These are phyloP conservation scores for Cercopithecus mona DNA, from an alignment of 2,113 vertebrate genomes.

Conservation along the genomic window DNA sequence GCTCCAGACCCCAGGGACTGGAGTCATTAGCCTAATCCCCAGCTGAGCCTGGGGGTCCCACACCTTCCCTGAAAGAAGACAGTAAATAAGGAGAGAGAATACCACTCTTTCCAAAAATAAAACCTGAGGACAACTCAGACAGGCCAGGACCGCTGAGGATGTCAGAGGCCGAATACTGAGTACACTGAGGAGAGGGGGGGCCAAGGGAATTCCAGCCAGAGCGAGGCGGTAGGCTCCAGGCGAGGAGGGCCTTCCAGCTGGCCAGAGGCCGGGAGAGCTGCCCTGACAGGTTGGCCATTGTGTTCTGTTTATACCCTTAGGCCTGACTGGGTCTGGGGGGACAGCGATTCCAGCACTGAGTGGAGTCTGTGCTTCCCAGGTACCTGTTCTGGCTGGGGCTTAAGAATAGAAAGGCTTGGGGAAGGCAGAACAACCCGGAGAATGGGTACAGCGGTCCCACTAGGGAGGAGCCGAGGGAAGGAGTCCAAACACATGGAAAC, in stretches of 20 bases:
- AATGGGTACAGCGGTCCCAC: neutral
- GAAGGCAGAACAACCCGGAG: slow-evolving; percentile 8
- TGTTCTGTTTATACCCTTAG: slow-evolving; percentile 61
- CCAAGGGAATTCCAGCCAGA: slow-evolving; percentile 75
- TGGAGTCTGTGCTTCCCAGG: neutral
- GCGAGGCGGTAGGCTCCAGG: slow-evolving; percentile 80
- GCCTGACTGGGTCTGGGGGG: slow-evolving; percentile 10
- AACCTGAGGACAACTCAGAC: slow-evolving; percentile 81
- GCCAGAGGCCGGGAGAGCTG: slow-evolving; percentile 70
- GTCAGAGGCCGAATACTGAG: slow-evolving; percentile 57
- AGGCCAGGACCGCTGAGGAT: slow-evolving; percentile 57
- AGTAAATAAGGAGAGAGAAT: slow-evolving; percentile 49
- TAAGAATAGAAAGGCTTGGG: slow-evolving; percentile 43
- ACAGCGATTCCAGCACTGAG: neutral
- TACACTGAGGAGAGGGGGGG: slow-evolving; percentile 62
- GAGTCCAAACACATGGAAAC: slow-evolving; percentile 45
- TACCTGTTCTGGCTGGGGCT: neutral
- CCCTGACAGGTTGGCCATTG: slow-evolving; percentile 74
- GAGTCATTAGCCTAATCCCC: slow-evolving; percentile 56
- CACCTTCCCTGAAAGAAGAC: slow-evolving; percentile 35
- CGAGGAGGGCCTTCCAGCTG: slow-evolving; percentile 76
- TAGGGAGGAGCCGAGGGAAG: slow-evolving; percentile 38
- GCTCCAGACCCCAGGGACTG: neutral
- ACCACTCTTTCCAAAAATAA: slow-evolving; percentile 81
- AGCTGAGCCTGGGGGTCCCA: slow-evolving; percentile 46